Evolutionary conservation across 2,113 vertebrate genomes (phyloP), one percentile per base, ranked within the genome.

Genomic region (Murina feae): DNA sequence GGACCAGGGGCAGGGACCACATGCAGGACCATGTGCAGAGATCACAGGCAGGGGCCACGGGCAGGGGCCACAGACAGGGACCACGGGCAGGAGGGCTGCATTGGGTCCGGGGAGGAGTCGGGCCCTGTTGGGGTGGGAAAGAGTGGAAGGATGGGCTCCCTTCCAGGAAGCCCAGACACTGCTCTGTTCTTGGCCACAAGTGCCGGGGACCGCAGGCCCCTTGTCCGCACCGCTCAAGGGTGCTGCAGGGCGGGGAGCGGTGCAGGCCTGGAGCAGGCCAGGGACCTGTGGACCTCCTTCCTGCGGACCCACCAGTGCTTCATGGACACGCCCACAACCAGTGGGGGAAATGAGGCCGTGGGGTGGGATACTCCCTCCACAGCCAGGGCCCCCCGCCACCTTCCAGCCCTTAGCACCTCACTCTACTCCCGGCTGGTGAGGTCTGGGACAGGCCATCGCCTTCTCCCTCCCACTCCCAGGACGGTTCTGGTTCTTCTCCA

Each of bases 31-130:
- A 44, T 9, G 44, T 79, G n/a, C 28, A 30, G 20, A 20, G 47
- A 9, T 0, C 5, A 42, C 10, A 1, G 9, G 30, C 35, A 25
- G 21, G 21, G 49, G 5, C 0, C 5, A 51, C 13, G 1, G n/a
- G n/a, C n/a, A n/a, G n/a, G n/a, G n/a, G n/a, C n/a, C n/a, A n/a
- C n/a, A n/a, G n/a, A n/a, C n/a, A n/a, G n/a, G n/a, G n/a, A n/a
- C n/a, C n/a, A n/a, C n/a, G n/a, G 7, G 11, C 80, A 66, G 65
- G 30, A 37, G 47, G 42, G 37, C 23, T 65, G 65, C 37, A 16
- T 37, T 30, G 47, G 65, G 12, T 88, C 30, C 16, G 21, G 11
- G 49, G 35, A 25, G 28, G 7, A 35, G 20, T 30, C 11, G 18
- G 18, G 37, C 37, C 49, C 4, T 30, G 37, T 1, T 30, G 47